A percentile compares a stretch with the other conserved stretches of the same genome.
Conservation (phyloP, 2,113 vertebrate species). For the Crypturellus undulatus region DNA sequence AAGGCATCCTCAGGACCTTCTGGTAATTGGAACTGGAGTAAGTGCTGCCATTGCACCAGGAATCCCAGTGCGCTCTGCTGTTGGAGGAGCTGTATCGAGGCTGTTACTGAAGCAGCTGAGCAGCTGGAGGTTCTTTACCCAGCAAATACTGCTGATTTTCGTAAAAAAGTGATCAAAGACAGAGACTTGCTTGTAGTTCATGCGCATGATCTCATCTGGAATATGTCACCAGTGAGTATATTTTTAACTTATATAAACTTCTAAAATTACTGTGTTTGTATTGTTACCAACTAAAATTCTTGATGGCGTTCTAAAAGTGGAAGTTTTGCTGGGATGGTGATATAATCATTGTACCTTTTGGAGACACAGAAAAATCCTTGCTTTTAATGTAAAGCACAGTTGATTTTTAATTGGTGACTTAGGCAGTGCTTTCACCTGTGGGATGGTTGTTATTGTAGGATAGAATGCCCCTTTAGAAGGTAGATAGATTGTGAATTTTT, state of each 20-base stretch:
- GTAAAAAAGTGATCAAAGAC: constrained; percentile 69
- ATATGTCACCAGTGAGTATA: constrained; percentile 80
- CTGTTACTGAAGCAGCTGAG: constrained; percentile 76
- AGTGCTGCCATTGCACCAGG: constrained; percentile 77
- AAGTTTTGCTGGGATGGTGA: neutral
- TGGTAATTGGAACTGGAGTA: constrained; percentile 77
- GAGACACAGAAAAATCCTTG: neutral
- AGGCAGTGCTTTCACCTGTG: no score
- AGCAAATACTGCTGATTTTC: constrained; percentile 70
- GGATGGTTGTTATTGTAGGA: no score
- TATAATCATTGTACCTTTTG: rapidly evolving
- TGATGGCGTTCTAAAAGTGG: neutral
- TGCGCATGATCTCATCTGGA: constrained; percentile 81
- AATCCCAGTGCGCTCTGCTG: constrained; percentile 71
- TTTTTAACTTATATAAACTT: neutral
- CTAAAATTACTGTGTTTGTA: neutral
- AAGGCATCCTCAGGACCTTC: constrained; percentile 75
- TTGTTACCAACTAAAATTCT: neutral
- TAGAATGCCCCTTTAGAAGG: no score
- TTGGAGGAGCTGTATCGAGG: constrained; percentile 79
- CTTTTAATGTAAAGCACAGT: neutral
- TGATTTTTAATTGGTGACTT: no score
- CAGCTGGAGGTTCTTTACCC: constrained; percentile 80
- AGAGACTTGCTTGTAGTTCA: constrained; percentile 75
- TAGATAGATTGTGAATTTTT: no score